phyloP scores from a whole-genome alignment of 2,113 vertebrate genomes.

The Anoplopoma fimbria region DNA sequence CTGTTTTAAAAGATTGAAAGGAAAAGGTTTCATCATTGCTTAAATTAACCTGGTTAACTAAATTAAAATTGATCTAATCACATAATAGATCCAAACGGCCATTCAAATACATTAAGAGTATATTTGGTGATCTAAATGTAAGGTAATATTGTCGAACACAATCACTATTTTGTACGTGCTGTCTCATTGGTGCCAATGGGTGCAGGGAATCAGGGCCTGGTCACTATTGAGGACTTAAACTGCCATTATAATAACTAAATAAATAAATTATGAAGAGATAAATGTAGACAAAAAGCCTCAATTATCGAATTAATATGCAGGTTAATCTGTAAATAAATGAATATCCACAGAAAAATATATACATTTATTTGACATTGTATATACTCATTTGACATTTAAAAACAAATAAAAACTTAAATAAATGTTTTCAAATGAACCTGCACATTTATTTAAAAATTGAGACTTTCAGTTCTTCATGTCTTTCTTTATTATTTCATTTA shows the following conservation, averaged over 20 bases:
- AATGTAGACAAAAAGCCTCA: not conserved
- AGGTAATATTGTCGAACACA: not conserved
- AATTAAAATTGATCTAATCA: not conserved
- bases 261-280: too few species aligned
- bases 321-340: not conserved
- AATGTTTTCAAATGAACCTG: not conserved
- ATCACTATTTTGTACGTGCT: conserved; percentile 47
- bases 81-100: not conserved
- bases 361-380: not conserved
- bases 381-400: not conserved
- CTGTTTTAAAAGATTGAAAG: not conserved
- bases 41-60: not conserved
- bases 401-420: not conserved
- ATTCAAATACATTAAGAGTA: not conserved
- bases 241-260: too few species aligned
- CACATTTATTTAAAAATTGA: not conserved
- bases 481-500: not conserved
- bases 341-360: not conserved
- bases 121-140: not conserved
- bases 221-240: not conserved
- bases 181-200: conserved; percentile 38
- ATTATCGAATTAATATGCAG: not conserved
- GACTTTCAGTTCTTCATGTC: not conserved
- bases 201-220: conserved; percentile 29
- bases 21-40: not conserved